Evolutionary conservation across 2,888 invertebrate genomes (phyloP), one percentile per base, ranked within the genome.

Genomic region (Pterobdella sp.): DNA sequence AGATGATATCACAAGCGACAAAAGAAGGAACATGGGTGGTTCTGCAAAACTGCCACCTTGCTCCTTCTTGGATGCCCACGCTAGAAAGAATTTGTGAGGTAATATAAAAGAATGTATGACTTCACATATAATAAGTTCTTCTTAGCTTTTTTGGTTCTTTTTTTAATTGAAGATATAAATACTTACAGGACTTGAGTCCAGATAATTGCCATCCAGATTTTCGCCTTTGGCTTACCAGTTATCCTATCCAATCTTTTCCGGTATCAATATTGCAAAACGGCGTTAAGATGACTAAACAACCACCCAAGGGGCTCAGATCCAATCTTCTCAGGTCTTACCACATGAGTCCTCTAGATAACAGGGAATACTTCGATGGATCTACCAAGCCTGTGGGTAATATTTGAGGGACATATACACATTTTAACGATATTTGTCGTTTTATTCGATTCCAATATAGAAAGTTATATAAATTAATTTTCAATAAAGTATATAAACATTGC

Each of bases 341-440:
- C 72, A 91, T 85, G 80, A 93, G 94, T 83, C 94, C 94, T 0
- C 90, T 94, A 75, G 90, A 88, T 75, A 91, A 94, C 82, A 85
- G 87, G 0, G 93, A 93, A 79, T 94, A 93, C 88, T 94, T 91
- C 75, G 79, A 77, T 36, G 80, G 81, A 22, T 80, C 81, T 65
- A 80, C 81, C 32, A 81, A 84, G 64, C 79, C 79, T 74, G 84
- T 84, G 76, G 76, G 78, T 75, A 34, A 52, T 65, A 14, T 42
- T 7, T 42, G 18, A 18, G 10, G 7, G 7, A 7, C 18, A 42
- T 42, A 14, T 42, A 14, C 18, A 14, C 10, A 14, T 14, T 7
- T 18, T 42, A 14, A 7, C 42, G 18, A 7, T 18, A 18, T 18
- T 42, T 42, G 42, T 42, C 7, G 42, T 18, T 42, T 42, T 42